These are phyloP conservation scores for Gallinago jamesoni DNA, from an alignment of 2,113 vertebrate species.

Conservation along the genomic window DNA sequence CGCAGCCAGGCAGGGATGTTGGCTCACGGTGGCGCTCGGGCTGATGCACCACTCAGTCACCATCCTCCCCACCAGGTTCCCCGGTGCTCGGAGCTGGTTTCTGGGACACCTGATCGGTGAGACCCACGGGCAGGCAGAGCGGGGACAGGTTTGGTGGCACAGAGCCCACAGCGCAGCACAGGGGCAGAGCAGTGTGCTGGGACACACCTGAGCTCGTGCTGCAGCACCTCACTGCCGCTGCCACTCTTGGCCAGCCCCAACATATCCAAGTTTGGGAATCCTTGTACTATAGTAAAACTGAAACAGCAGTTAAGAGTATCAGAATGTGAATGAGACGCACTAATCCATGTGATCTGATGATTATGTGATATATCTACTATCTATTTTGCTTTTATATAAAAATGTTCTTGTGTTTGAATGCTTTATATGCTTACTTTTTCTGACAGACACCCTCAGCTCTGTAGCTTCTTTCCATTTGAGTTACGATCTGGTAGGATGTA, in stretches of 20 bases:
- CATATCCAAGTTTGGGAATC: not conserved
- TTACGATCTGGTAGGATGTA: not conserved
- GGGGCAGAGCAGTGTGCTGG: not conserved
- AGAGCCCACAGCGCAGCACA: not conserved
- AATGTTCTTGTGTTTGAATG: not conserved
- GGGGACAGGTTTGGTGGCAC: not conserved
- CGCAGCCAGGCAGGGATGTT: not conserved
- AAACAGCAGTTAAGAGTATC: not conserved
- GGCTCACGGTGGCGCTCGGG: not conserved
- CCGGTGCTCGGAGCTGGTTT: not conserved
- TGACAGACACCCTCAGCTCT: not conserved
- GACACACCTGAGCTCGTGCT: not conserved
- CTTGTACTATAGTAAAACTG: not conserved
- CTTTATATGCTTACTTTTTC: not conserved
- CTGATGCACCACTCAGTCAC: not conserved
- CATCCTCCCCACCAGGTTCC: not conserved
- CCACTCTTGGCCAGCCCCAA: not conserved
- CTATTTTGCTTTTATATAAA: not conserved
- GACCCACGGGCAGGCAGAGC: not conserved
- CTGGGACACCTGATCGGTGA: not conserved
- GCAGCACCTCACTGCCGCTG: not conserved
- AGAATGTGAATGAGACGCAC: not conserved
- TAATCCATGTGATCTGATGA: not conserved
- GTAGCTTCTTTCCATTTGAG: not conserved
- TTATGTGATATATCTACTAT: not conserved